Conservation (phyloP, 2,113 vertebrate genomes). For the Corydoras sp. region DNA sequence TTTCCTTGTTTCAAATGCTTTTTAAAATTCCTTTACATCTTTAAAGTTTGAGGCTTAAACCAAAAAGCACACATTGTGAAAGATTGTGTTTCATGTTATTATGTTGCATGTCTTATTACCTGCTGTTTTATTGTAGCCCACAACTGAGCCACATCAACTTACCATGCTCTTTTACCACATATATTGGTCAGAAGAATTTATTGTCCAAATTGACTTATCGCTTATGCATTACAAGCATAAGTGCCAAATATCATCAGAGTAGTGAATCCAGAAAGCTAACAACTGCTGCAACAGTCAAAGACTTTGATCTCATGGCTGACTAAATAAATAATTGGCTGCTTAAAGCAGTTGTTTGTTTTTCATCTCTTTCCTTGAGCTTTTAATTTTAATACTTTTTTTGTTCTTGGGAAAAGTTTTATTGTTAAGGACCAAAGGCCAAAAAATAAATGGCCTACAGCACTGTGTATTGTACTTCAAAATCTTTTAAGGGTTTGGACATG, state of each 20-base stretch:
- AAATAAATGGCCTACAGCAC: constrained; percentile 26
- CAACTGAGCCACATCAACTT: too few relatives aligned
- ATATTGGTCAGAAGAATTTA: too few relatives aligned
- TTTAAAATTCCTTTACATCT: too few relatives aligned
- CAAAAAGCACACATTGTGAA: too few relatives aligned
- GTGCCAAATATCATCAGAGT: constrained; percentile 19
- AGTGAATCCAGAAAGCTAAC: constrained; percentile 26
- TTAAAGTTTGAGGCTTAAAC: too few relatives aligned
- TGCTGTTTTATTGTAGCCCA: too few relatives aligned
- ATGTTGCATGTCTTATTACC: too few relatives aligned
- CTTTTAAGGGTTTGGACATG: constrained; percentile 32
- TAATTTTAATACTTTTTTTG: constrained; percentile 33
- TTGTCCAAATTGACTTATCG: background rate
- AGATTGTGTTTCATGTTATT: too few relatives aligned
- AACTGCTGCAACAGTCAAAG: constrained; percentile 27
- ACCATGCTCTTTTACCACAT: too few relatives aligned
- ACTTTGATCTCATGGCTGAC: constrained; percentile 34
- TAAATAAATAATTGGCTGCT: constrained; percentile 39
- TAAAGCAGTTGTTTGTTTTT: constrained; percentile 34
- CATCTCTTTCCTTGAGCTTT: constrained; percentile 15
- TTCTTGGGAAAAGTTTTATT: constrained; percentile 22
- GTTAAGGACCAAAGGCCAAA: constrained; percentile 15
- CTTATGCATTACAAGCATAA: constrained; percentile 20
- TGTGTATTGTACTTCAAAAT: constrained; percentile 28
- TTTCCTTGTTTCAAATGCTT: too few relatives aligned